Evolutionary conservation across 2,113 vertebrate genomes (phyloP).

Genomic region (Hypanus sabinus): DNA sequence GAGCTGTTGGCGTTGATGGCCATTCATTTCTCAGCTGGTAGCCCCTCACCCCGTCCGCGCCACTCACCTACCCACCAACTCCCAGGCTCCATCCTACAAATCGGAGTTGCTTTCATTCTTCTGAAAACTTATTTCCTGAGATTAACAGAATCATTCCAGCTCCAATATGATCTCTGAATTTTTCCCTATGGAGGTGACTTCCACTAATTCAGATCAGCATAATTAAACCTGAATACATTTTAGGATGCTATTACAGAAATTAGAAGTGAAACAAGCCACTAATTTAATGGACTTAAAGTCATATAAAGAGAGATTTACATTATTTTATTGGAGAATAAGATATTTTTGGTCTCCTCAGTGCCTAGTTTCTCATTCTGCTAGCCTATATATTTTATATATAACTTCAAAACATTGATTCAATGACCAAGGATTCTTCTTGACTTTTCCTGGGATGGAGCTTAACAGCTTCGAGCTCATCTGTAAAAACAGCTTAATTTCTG

Average conservation of each 20-base stretch:
- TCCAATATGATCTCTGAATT: neutral
- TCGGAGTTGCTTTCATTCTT: neutral
- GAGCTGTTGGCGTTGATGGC: neutral
- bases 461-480: too few species aligned
- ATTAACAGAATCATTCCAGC: neutral
- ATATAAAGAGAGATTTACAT: neutral
- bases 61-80: neutral
- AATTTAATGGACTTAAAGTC: neutral
- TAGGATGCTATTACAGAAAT: neutral
- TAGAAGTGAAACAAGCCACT: neutral
- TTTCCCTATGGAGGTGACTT: neutral
- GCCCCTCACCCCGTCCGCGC: too few species aligned
- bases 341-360: neutral
- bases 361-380: neutral
- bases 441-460: neutral
- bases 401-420: neutral
- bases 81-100: neutral
- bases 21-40: neutral
- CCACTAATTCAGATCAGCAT: neutral
- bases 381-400: neutral
- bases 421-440: neutral
- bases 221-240: neutral
- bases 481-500: too few species aligned
- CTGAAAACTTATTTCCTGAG: neutral
- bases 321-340: neutral